Evolutionary conservation across 2,113 vertebrate genomes (phyloP), one percentile per base, ranked within the genome.

Genomic region (Heterochromis multidens): DNA sequence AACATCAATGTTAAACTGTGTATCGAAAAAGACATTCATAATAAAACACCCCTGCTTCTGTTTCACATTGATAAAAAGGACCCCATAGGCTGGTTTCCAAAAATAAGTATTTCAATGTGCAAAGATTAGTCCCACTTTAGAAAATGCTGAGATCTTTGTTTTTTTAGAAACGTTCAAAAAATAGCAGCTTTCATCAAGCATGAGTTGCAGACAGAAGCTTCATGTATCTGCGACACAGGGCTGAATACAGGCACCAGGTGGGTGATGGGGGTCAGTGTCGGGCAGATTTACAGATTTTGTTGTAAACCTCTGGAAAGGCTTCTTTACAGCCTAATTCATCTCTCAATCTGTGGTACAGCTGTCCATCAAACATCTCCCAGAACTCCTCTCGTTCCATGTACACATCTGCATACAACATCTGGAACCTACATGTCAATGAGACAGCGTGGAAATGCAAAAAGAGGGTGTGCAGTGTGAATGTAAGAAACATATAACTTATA

Each of bases 331-430:
- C 95, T 2, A 99, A 96, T 82, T 98, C 92, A 25, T 98, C 94
- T 90, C 99, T 96, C 82, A 99, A 94, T 94, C 95, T 97, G 88
- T 98, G 97, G 90, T 99, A 99, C 17, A 99, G 91, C 0, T 95
- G 96, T 62, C 98, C 98, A 2, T 99, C 98, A 85, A 99, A 99
- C 99, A 99, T 99, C 93, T 99, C 96, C 99, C 99, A 99, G 93
- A 99, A 99, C 92, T 99, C 98, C 89, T 98, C 96, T 6, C 97
- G 96, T 78, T 97, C 96, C 98, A 99, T 98, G 88, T 99, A 99
- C 86, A 98, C 98, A 88, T 99, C 98, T 0, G 99, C 98, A 25
- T 99, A 99, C 31, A 99, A 95, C 99, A 99, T 99, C 96, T 99
- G 99, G 95, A 99, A 99, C 77, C 99, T 99, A 87, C 6, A 70